phyloP scores from a whole-genome alignment of 1,140 invertebrate species.

The Liolophura sinensis region DNA sequence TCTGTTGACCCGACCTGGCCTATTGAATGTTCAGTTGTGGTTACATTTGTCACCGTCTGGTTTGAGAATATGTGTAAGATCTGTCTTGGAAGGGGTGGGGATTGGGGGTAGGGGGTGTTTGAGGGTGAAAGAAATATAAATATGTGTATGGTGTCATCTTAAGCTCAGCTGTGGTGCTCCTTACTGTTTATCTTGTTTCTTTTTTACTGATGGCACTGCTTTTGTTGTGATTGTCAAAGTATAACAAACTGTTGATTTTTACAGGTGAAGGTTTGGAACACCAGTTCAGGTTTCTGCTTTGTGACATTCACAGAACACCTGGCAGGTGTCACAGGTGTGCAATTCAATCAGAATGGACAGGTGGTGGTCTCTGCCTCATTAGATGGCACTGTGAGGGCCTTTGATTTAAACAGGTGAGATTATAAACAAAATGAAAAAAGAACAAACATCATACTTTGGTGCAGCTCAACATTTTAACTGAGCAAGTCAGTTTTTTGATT shows the following conservation, averaged over 20 bases:
- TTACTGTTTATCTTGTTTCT: background rate
- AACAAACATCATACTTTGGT: background rate
- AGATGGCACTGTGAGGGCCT: slow-evolving; percentile 94
- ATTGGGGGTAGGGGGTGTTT: no score
- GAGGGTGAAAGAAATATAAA: no score
- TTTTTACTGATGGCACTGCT: background rate
- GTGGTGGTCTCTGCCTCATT: slow-evolving; percentile 88
- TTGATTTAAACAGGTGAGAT: slow-evolving; percentile 79
- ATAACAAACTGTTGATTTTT: slow-evolving; percentile 23
- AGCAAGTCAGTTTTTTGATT: background rate
- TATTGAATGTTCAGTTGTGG: no score
- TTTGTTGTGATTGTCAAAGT: no score
- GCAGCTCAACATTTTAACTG: background rate
- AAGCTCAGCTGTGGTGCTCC: background rate
- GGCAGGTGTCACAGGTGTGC: slow-evolving; percentile 76
- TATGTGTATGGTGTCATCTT: background rate
- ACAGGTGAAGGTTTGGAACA: slow-evolving; percentile 92
- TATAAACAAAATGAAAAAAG: background rate
- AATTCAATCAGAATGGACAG: slow-evolving; percentile 88
- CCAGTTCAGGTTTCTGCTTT: slow-evolving; percentile 86
- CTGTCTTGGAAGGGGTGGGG: no score
- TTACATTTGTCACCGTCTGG: no score
- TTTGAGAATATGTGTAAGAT: no score
- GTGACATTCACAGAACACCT: slow-evolving; percentile 93
- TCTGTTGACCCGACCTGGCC: no score